Evolutionary conservation across 2,797 vertebrate species (phyloP).

Genomic region (Margarornis squamiger): DNA sequence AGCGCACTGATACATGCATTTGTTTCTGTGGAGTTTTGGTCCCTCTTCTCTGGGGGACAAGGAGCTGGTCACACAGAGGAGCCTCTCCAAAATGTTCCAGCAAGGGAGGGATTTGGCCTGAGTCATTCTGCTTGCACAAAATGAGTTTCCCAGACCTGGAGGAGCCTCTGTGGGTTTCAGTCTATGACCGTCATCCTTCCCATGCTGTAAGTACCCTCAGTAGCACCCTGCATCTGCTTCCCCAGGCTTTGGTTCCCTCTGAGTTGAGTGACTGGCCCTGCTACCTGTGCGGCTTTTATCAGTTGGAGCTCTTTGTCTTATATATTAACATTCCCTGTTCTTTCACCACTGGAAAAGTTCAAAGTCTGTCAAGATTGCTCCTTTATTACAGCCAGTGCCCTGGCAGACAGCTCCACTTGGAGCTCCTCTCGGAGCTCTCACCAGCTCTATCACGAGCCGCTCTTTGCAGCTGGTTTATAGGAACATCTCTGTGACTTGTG

Average conservation of each 20-base stretch:
- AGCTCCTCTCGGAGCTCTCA: neutral
- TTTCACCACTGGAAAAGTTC: neutral
- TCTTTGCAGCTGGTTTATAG: neutral
- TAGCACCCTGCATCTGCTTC: neutral
- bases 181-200: accelerated
- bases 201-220: neutral
- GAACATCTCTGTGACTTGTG: neutral
- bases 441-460: accelerated
- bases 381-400: neutral
- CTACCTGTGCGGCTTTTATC: neutral
- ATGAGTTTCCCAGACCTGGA: neutral
- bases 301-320: neutral
- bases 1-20: neutral
- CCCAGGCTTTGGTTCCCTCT: neutral
- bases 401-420: neutral
- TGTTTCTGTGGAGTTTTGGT: neutral
- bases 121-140: neutral
- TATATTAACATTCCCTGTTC: neutral
- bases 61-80: neutral
- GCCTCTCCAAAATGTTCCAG: neutral
- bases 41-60: neutral
- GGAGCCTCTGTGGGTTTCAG: neutral
- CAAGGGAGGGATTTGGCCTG: neutral
- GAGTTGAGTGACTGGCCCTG: accelerated
- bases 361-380: neutral